phyloP scores from a whole-genome alignment of 2,113 vertebrate species.

The Takifugu bimaculatus region DNA sequence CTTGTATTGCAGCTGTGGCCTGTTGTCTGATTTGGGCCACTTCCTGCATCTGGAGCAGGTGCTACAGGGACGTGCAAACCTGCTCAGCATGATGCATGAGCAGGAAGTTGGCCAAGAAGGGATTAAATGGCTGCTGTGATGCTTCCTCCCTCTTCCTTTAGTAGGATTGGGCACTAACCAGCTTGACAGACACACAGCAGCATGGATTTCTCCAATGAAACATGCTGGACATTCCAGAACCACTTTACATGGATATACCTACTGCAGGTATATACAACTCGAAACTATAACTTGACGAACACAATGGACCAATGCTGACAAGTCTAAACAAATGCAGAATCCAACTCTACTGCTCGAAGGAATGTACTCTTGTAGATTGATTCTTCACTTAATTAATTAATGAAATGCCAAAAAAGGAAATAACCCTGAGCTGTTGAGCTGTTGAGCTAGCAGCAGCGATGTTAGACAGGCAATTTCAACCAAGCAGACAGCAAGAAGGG shows the following conservation, averaged over 20 bases:
- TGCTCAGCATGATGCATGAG: conserved; percentile 48
- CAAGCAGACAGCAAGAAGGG: background rate
- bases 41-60: conserved; percentile 1
- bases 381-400: too few species aligned
- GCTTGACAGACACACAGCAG: too few species aligned
- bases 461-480: background rate
- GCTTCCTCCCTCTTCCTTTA: conserved; percentile 38
- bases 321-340: too few species aligned
- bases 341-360: too few species aligned
- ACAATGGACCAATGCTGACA: too few species aligned
- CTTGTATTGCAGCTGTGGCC: background rate
- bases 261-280: too few species aligned
- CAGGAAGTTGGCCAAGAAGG: conserved; percentile 65
- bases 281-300: too few species aligned
- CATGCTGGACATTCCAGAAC: too few species aligned
- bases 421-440: background rate
- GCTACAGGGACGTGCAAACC: conserved; percentile 13
- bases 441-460: too few species aligned
- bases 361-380: too few species aligned
- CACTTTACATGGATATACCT: too few species aligned
- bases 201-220: too few species aligned
- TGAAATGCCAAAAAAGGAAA: background rate
- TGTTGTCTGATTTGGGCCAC: background rate
- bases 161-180: conserved; percentile 18
- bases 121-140: conserved; percentile 57